Conservation (phyloP, 1,140 invertebrate species). For the fruit fly (Drosophila melanogaster) region Release_6_plus_ISO1_MT NT_033779.5:12489501-12490000, state of each 20-base stretch:
- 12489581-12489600: background rate
- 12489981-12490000: background rate
- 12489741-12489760: conserved; percentile 32
- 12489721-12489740: conserved; percentile 11
- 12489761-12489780: conserved; percentile 21
- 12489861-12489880: conserved; percentile 63
- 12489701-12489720: conserved; percentile 57
- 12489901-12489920: conserved; percentile 3
- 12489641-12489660: conserved; percentile 67
- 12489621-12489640: conserved; percentile 34
- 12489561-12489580: conserved; percentile 1
- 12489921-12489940: conserved; percentile 43
- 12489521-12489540: conserved; percentile 73
- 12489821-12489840: conserved; percentile 28
- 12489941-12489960: conserved; percentile 47
- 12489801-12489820: conserved; percentile 38
- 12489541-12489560: conserved; percentile 26
- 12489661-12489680: conserved; percentile 51
- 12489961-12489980: conserved; percentile 20
- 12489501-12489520: conserved; percentile 41
- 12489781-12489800: conserved; percentile 33
- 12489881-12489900: conserved; percentile 58
- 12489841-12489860: conserved; percentile 3
- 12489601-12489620: too few relatives aligned
- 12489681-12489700: conserved; percentile 74